Evolutionary conservation across 2,888 invertebrate species (phyloP).

Genomic region (Melanostoma mellinum): DNA sequence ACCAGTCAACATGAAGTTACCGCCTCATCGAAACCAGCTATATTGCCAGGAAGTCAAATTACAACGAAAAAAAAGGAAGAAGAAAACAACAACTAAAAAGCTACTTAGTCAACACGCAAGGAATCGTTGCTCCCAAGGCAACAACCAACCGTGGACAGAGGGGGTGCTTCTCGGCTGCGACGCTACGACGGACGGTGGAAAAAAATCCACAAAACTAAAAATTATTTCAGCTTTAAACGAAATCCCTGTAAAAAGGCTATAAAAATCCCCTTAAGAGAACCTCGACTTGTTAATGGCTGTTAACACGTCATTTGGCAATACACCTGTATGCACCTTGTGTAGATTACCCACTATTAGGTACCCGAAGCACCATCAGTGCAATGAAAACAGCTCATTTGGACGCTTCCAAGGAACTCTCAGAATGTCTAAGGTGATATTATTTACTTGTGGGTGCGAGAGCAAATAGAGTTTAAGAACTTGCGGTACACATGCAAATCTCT

Average conservation of each 20-base stretch:
- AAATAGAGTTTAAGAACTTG: slow-evolving; percentile 38
- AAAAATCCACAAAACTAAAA: slow-evolving; percentile 29
- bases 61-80: slow-evolving; percentile 9
- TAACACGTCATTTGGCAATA: slow-evolving; percentile 73
- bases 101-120: slow-evolving; percentile 70
- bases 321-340: slow-evolving; percentile 59
- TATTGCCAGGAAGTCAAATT: slow-evolving; percentile 62
- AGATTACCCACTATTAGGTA: slow-evolving; percentile 42
- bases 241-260: slow-evolving; percentile 70
- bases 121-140: slow-evolving; percentile 47
- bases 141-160: background rate
- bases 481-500: slow-evolving; percentile 65
- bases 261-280: slow-evolving; percentile 64
- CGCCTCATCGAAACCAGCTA: slow-evolving; percentile 44
- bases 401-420: slow-evolving; percentile 58
- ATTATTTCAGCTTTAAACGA: slow-evolving; percentile 69
- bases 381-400: slow-evolving; percentile 47
- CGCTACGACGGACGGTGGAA: background rate
- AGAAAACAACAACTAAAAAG: slow-evolving; percentile 51
- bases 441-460: slow-evolving; percentile 57
- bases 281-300: slow-evolving; percentile 70
- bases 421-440: slow-evolving; percentile 21
- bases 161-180: background rate
- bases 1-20: slow-evolving; percentile 50
- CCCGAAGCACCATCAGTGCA: slow-evolving; percentile 27